Percentiles rank a stretch among this genome's conserved stretches.
These are phyloP conservation scores for Scaptomyza parva DNA, from an alignment of 2,888 invertebrate species.

Conservation along the genomic window DNA sequence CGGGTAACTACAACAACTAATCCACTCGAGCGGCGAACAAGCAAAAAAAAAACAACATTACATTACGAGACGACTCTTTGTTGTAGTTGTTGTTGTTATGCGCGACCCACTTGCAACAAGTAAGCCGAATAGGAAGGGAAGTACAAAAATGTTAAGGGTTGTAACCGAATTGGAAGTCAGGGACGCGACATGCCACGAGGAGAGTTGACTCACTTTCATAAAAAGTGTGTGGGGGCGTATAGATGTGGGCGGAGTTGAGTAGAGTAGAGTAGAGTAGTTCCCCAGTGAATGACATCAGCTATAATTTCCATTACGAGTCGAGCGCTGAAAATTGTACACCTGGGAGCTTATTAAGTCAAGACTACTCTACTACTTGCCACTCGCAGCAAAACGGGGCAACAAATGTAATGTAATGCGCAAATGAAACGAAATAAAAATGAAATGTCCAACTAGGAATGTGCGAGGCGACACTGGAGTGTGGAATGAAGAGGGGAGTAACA, in stretches of 20 bases:
- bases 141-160: slow-evolving; percentile 44
- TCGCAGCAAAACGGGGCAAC: slow-evolving; percentile 33
- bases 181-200: background rate
- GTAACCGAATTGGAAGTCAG: slow-evolving; percentile 11
- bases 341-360: slow-evolving; percentile 79
- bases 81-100: slow-evolving; percentile 37
- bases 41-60: slow-evolving; percentile 58
- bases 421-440: slow-evolving; percentile 71
- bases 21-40: slow-evolving; percentile 65
- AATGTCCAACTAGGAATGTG: slow-evolving; percentile 35
- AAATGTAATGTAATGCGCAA: slow-evolving; percentile 73
- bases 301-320: slow-evolving; percentile 79
- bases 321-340: slow-evolving; percentile 80
- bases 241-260: background rate
- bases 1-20: slow-evolving; percentile 54
- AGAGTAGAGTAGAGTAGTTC: too few species aligned
- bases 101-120: slow-evolving; percentile 79
- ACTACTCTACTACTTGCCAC: too few species aligned
- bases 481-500: slow-evolving; percentile 3
- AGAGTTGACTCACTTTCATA: slow-evolving; percentile 68
- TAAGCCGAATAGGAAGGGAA: slow-evolving; percentile 37
- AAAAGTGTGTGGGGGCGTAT: slow-evolving; percentile 24
- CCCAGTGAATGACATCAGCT: slow-evolving; percentile 79
- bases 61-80: slow-evolving; percentile 53
- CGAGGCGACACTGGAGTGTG: too few species aligned